Evolutionary conservation across 1,140 invertebrate species (phyloP).

Genomic region (Cylas formicarius): DNA sequence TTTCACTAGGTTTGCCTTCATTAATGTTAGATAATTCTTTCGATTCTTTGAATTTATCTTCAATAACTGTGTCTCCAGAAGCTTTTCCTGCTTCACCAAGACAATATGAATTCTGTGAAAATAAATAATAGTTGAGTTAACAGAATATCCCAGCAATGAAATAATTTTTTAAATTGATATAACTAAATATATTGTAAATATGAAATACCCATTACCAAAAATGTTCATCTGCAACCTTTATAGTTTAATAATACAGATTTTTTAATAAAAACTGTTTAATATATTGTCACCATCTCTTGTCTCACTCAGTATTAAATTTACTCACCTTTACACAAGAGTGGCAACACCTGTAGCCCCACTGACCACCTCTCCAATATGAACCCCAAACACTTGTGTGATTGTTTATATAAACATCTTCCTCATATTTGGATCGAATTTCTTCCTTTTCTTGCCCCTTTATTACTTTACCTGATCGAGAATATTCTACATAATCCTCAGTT

Average conservation of each 20-base stretch:
- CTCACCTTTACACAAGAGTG: constrained; percentile 82
- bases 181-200: too few species aligned
- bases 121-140: constrained; percentile 17
- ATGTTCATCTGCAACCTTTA: too few species aligned
- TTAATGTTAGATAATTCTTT: background rate
- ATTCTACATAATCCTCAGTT: constrained; percentile 94
- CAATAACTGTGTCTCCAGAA: constrained; percentile 30
- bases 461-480: constrained; percentile 85
- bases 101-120: constrained; percentile 70
- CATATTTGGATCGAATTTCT: constrained; percentile 81
- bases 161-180: too few species aligned
- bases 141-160: too few species aligned
- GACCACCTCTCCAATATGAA: constrained; percentile 84
- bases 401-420: constrained; percentile 88
- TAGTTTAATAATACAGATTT: too few species aligned
- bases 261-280: too few species aligned
- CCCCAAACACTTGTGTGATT: constrained; percentile 95
- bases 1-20: constrained; percentile 11
- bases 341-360: constrained; percentile 97
- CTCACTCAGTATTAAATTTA: constrained; percentile 23
- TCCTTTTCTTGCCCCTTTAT: constrained; percentile 81
- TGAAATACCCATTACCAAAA: constrained; percentile 4
- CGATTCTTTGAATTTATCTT: constrained; percentile 21
- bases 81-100: constrained; percentile 72
- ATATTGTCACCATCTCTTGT: background rate